Base-by-base conservation (phyloP, 2,113 vertebrate species). In the Rhinolophus ferrumequinum region DNA sequence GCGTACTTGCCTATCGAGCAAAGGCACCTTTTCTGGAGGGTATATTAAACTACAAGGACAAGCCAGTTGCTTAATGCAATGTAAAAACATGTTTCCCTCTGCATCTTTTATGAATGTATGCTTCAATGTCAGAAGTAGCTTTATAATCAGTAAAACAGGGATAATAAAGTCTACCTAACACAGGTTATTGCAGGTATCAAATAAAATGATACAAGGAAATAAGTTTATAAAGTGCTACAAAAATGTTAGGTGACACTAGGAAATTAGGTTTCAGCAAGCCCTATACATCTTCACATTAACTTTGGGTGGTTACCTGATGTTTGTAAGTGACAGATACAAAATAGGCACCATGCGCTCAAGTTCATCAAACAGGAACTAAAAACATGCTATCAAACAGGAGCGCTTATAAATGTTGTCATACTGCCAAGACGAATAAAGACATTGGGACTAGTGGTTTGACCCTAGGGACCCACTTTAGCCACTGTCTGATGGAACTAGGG, bases 251-350 rank as follows among this genome's bases (percentile, higher is more conserved):
- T 62, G 47, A 38, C 67, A 56, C 28, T 62, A 44, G 41, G 47
- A 6, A 60, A 82, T 24, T 94, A 84, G 60, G 91, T 41, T 96
- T 93, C 30, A 96, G 86, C 52, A 95, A 97, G n/a, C 5, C 30
- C 60, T 77, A 84, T 70, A 93, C 88, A 94, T 89, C 47, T 85
- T 90, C 79, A 82, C 82, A 95, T 80, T 79, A 93, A 96, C 56
- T 90, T 50, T 70, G 26, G 56, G 60, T 70, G 26, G 56, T 67
- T 56, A 93, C 28, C 38, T 92, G 6, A 84, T 14, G 64, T n/a
- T 66, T 92, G 70, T 30, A 95, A 33, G 58, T 79, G 56, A 96
- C 73, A 82, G 60, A 73, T 41, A 86, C 1, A 44, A 38, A 84
- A 76, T 8, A 86, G 60, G 47, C 13, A 97, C 21, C 60, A 88